Percentiles rank a stretch among this genome's conserved stretches.
phyloP scores from a whole-genome alignment of 2,888 invertebrate genomes.

The Pemphredon lugubris region DNA sequence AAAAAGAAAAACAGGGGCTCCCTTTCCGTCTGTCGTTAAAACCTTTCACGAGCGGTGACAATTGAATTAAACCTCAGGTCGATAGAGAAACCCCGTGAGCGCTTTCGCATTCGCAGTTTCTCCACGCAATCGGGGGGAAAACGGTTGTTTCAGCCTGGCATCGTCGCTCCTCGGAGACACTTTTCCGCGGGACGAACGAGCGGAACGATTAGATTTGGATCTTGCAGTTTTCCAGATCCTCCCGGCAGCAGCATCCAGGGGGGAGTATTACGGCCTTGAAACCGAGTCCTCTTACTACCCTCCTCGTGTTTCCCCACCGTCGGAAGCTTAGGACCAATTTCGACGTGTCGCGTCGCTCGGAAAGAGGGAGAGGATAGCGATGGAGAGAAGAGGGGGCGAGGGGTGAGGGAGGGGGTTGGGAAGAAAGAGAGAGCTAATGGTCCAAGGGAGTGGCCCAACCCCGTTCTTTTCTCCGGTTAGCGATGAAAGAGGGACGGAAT shows the following conservation, averaged over 20 bases:
- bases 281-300: too few relatives aligned
- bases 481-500: background rate
- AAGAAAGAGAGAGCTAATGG: background rate
- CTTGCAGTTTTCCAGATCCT: constrained; percentile 45
- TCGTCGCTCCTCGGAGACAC: constrained; percentile 36
- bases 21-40: background rate
- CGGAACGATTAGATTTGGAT: constrained; percentile 55
- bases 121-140: background rate
- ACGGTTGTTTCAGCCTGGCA: background rate
- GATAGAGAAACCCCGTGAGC: background rate
- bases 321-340: constrained; percentile 39
- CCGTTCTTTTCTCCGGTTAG: background rate
- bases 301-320: constrained; percentile 10
- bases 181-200: constrained; percentile 30
- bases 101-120: constrained; percentile 5
- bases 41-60: constrained; percentile 2
- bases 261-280: constrained; percentile 7
- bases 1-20: too few relatives aligned
- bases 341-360: constrained; percentile 20
- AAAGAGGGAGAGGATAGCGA: background rate
- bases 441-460: background rate
- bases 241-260: too few relatives aligned
- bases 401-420: too few relatives aligned
- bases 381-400: too few relatives aligned
- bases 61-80: constrained; percentile 21